These are phyloP conservation scores for Habropoda laboriosa DNA, from an alignment of 1,140 invertebrate genomes.

Conservation along the genomic window DNA sequence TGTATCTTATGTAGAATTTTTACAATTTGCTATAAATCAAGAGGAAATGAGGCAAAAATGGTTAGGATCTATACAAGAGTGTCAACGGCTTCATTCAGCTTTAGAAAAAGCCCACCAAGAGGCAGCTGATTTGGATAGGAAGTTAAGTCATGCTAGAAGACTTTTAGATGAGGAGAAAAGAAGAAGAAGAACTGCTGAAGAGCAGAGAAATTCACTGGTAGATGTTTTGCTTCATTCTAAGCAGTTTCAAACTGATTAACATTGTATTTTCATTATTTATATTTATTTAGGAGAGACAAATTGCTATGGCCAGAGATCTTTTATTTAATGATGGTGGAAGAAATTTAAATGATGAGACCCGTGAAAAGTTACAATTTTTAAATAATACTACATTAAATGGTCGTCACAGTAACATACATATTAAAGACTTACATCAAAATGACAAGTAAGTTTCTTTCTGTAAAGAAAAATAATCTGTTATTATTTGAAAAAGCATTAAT, in stretches of 20 bases:
- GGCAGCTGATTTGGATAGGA: slow-evolving; percentile 87
- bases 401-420: slow-evolving; percentile 72
- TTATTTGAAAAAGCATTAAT: neutral
- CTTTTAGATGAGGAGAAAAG: slow-evolving; percentile 90
- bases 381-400: slow-evolving; percentile 82
- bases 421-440: slow-evolving; percentile 79
- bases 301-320: slow-evolving; percentile 87
- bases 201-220: slow-evolving; percentile 85
- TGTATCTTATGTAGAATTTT: slow-evolving; percentile 85
- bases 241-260: neutral
- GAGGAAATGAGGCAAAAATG: slow-evolving; percentile 88
- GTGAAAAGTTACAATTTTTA: slow-evolving; percentile 90
- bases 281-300: slow-evolving; percentile 86
- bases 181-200: slow-evolving; percentile 84
- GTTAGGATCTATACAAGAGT: slow-evolving; percentile 85
- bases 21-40: slow-evolving; percentile 86
- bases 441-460: slow-evolving; percentile 73
- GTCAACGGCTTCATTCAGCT: slow-evolving; percentile 85
- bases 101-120: slow-evolving; percentile 86
- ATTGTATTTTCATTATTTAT: slow-evolving; percentile 14
- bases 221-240: slow-evolving; percentile 24
- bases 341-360: slow-evolving; percentile 89
- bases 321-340: slow-evolving; percentile 86
- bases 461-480: neutral
- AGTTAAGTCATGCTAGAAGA: slow-evolving; percentile 89